Conservation (phyloP, 2,797 vertebrate genomes). For the Sarcophilus harrisii region DNA sequence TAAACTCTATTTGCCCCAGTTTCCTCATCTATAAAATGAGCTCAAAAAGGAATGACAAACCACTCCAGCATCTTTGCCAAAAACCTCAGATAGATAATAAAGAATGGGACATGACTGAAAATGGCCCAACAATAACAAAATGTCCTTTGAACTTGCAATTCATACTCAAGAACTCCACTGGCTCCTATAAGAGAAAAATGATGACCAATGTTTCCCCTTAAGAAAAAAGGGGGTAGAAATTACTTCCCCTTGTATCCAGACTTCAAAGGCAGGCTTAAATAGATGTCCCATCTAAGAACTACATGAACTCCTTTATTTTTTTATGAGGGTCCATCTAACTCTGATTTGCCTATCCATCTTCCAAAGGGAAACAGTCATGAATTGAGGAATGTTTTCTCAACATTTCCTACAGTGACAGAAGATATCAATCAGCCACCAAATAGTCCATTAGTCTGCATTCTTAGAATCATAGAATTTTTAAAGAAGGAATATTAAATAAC, state of each 20-base stretch:
- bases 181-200: not conserved
- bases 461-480: not conserved
- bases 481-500: not conserved
- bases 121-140: not conserved
- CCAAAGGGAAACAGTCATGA: not conserved
- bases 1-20: not conserved
- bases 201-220: not conserved
- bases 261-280: not conserved
- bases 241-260: not conserved
- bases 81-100: not conserved
- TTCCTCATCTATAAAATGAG: not conserved
- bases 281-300: not conserved
- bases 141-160: not conserved
- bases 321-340: not conserved
- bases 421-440: not conserved
- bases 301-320: not conserved
- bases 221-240: not conserved
- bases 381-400: accelerated
- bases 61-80: not conserved
- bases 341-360: not conserved
- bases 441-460: not conserved
- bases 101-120: not conserved
- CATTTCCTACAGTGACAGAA: not conserved
- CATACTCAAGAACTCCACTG: not conserved
- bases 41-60: not conserved